Evolutionary conservation across 2,113 vertebrate species (phyloP).

Genomic region (Chaenocephalus aceratus): DNA sequence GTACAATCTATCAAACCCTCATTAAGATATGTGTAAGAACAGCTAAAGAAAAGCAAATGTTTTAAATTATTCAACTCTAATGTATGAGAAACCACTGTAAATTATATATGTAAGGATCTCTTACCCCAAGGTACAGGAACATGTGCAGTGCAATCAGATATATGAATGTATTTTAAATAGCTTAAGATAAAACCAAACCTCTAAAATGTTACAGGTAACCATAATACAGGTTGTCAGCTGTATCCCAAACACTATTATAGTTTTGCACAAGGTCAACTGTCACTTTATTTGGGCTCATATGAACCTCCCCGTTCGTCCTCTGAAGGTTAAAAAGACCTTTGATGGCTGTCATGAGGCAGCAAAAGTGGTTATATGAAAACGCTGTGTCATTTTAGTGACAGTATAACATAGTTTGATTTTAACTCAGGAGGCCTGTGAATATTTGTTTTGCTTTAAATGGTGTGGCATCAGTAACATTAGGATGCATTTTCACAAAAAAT

Average conservation of each 20-base stretch:
- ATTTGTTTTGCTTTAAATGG: not conserved
- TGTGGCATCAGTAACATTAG: conserved; percentile 19
- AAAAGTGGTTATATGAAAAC: not conserved
- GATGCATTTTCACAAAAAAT: conserved; percentile 12
- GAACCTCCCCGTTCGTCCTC: not conserved
- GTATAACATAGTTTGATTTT: not conserved
- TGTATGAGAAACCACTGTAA: conserved; percentile 3
- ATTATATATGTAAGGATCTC: conserved; percentile 2
- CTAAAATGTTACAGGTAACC: not conserved
- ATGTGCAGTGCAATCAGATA: conserved; percentile 31
- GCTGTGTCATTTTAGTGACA: not conserved
- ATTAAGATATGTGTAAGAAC: conserved; percentile 9
- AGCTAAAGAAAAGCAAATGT: not conserved
- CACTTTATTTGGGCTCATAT: conserved; percentile 36
- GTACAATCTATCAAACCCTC: conserved; percentile 11
- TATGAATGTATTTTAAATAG: conserved; percentile 22
- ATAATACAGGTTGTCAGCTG: conserved; percentile 33
- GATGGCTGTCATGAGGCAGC: not conserved
- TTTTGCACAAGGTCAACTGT: conserved; percentile 57
- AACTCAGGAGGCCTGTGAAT: conserved; percentile 32
- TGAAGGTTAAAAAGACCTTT: not conserved
- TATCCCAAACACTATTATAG: conserved; percentile 42
- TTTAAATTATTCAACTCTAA: not conserved
- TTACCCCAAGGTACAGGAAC: not conserved
- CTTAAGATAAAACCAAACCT: conserved; percentile 12